Evolutionary conservation across 2,888 invertebrate genomes (phyloP).

Genomic region (Hirtodrosophila duncani): DNA sequence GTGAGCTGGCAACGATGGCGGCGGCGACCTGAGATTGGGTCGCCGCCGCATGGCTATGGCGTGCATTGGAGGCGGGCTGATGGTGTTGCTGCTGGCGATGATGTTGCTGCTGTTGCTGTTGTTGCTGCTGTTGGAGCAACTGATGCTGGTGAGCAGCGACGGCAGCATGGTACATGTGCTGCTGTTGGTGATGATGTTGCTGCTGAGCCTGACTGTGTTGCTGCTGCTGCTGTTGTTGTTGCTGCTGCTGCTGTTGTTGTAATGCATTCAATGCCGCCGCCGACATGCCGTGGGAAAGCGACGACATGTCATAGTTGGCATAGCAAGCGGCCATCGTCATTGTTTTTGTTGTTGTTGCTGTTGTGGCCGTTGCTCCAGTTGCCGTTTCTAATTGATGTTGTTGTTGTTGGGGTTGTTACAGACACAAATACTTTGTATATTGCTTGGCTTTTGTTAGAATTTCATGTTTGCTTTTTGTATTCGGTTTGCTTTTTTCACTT

Average conservation of each 20-base stretch:
- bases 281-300: slow-evolving; percentile 75
- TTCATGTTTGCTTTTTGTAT: slow-evolving; percentile 25
- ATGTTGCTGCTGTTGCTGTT: slow-evolving; percentile 40
- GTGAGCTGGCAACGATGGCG: slow-evolving; percentile 47
- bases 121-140: slow-evolving; percentile 54
- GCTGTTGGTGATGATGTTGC: slow-evolving; percentile 42
- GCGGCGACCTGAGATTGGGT: slow-evolving; percentile 44
- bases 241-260: slow-evolving; percentile 59
- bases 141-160: slow-evolving; percentile 62
- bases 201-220: slow-evolving; percentile 49
- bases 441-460: slow-evolving; percentile 19
- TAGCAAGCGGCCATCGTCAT: slow-evolving; percentile 79
- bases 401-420: no score
- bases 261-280: slow-evolving; percentile 49
- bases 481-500: slow-evolving; percentile 26
- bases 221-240: slow-evolving; percentile 52
- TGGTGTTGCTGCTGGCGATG: slow-evolving; percentile 44
- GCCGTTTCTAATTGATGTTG: slow-evolving; percentile 15
- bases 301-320: slow-evolving; percentile 77
- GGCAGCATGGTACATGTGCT: slow-evolving; percentile 59
- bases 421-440: slow-evolving; percentile 28
- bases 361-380: slow-evolving; percentile 20
- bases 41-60: slow-evolving; percentile 47
- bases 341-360: slow-evolving; percentile 18
- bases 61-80: slow-evolving; percentile 39